A percentile compares a stretch with the other conserved stretches of the same genome.
Conservation (phyloP, 2,797 vertebrate genomes). For the Phaenicophaeus curvirostris region DNA sequence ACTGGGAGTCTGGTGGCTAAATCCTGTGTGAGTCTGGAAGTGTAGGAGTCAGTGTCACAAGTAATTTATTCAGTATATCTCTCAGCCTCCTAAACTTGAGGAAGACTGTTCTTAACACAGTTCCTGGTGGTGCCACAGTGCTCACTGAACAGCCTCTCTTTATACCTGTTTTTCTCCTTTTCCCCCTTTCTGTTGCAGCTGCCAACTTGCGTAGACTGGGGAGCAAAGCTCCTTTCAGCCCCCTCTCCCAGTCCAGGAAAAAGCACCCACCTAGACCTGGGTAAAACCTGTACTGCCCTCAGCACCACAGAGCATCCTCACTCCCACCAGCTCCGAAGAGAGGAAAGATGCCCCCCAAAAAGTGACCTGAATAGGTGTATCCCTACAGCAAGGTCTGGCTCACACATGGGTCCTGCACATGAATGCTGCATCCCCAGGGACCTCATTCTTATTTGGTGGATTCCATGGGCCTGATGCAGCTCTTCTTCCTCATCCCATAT, state of each 20-base stretch:
- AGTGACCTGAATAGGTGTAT: neutral
- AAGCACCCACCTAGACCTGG: neutral
- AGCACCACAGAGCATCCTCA: neutral
- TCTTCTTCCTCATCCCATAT: neutral
- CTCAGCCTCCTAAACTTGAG: slow-evolving; percentile 54
- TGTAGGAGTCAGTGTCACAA: slow-evolving; percentile 66
- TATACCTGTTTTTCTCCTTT: neutral
- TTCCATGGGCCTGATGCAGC: fast-evolving
- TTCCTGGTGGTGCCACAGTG: neutral
- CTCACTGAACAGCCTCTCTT: neutral
- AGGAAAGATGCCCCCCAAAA: neutral
- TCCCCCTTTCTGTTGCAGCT: neutral
- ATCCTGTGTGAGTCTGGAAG: slow-evolving; percentile 38
- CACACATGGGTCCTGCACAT: fast-evolving
- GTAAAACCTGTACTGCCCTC: neutral
- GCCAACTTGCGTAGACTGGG: neutral
- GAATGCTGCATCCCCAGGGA: neutral
- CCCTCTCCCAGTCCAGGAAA: neutral
- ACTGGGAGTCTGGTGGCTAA: slow-evolving; percentile 49
- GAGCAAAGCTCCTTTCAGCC: neutral
- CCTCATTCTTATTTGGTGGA: fast-evolving
- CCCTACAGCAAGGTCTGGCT: neutral
- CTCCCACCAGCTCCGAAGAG: neutral
- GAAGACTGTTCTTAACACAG: neutral
- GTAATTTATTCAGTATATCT: slow-evolving; percentile 56